phyloP scores from a whole-genome alignment of 2,888 invertebrate species.

The Neoaliturus tenellus region DNA sequence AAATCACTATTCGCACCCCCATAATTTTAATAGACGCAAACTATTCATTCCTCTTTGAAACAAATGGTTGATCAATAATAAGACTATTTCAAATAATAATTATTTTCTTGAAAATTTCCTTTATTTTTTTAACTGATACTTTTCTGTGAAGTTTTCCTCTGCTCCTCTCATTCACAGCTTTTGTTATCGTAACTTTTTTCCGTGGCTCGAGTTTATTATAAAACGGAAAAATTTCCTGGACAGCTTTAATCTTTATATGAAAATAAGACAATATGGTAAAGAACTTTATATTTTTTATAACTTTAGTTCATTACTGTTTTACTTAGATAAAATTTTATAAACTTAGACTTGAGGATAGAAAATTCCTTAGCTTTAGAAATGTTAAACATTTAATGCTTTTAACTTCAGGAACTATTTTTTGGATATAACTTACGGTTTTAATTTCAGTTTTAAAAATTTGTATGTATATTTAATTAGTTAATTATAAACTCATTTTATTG shows the following conservation, averaged over 20 bases:
- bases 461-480: too few relatives aligned
- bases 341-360: slow-evolving; percentile 1
- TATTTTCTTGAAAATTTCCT: too few relatives aligned
- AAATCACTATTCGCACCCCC: too few relatives aligned
- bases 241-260: slow-evolving; percentile 16
- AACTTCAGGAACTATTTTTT: neutral
- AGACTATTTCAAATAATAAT: too few relatives aligned
- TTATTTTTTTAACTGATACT: too few relatives aligned
- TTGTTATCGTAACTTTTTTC: neutral
- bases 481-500: too few relatives aligned
- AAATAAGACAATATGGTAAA: slow-evolving; percentile 23
- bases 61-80: too few relatives aligned
- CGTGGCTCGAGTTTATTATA: neutral
- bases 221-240: slow-evolving; percentile 12
- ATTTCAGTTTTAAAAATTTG: neutral
- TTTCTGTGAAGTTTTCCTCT: too few relatives aligned
- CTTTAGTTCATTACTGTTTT: slow-evolving; percentile 17
- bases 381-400: neutral
- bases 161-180: neutral
- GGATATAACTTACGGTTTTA: neutral
- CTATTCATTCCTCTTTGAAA: too few relatives aligned
- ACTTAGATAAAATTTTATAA: neutral
- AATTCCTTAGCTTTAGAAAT: neutral
- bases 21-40: too few relatives aligned
- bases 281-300: slow-evolving; percentile 5